Percentiles rank a stretch among this genome's conserved stretches.
Evolutionary conservation across 1,140 invertebrate species (phyloP).

Genomic region (Drosophila tani): DNA sequence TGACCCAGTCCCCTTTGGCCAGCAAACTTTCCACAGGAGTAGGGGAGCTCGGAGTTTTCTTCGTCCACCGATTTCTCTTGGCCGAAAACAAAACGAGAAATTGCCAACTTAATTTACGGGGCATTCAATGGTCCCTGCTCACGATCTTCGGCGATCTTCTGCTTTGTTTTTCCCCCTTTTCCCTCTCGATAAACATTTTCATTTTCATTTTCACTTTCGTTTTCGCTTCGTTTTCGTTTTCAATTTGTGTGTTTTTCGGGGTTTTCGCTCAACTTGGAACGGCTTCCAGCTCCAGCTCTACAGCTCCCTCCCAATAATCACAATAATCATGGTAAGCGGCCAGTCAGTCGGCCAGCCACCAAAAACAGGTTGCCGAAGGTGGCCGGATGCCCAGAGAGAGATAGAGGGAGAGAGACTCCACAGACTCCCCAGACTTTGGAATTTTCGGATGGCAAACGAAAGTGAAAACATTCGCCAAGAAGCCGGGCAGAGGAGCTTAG

Average conservation of each 20-base stretch:
- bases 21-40: slow-evolving; percentile 36
- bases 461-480: slow-evolving; percentile 77
- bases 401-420: background rate
- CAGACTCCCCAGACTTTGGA: slow-evolving; percentile 12
- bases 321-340: slow-evolving; percentile 80
- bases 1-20: slow-evolving; percentile 33
- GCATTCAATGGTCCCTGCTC: slow-evolving; percentile 46
- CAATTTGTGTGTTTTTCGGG: slow-evolving; percentile 75
- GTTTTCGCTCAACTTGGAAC: slow-evolving; percentile 33
- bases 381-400: slow-evolving; percentile 44
- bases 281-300: slow-evolving; percentile 13
- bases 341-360: slow-evolving; percentile 66
- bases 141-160: slow-evolving; percentile 79
- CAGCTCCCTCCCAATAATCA: slow-evolving; percentile 64
- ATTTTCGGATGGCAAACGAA: slow-evolving; percentile 79
- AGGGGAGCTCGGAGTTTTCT: slow-evolving; percentile 18
- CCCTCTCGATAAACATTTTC: slow-evolving; percentile 65
- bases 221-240: slow-evolving; percentile 55
- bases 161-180: slow-evolving; percentile 59
- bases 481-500: slow-evolving; percentile 32
- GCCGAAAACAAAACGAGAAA: slow-evolving; percentile 59
- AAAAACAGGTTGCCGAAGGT: slow-evolving; percentile 51
- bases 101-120: slow-evolving; percentile 78
- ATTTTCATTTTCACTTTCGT: slow-evolving; percentile 47
- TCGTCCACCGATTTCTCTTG: slow-evolving; percentile 50